Conservation (phyloP, 2,888 invertebrate genomes). For the Crocallis elinguaria region DNA sequence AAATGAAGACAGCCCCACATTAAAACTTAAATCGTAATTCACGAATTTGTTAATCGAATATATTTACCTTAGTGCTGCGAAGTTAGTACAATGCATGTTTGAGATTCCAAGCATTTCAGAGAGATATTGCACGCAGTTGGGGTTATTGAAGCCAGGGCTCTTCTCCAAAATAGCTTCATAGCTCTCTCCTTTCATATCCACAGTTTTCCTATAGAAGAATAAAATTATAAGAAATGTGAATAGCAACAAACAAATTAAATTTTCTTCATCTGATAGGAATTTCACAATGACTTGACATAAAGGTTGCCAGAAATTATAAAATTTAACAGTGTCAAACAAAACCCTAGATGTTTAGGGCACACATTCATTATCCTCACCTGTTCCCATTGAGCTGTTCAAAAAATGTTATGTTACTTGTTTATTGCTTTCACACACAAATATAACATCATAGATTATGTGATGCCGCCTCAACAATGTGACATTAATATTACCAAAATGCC, state of each 20-base stretch:
- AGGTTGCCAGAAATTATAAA: conserved; percentile 26
- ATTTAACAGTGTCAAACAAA: conserved; percentile 51
- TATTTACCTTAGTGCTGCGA: conserved; percentile 88
- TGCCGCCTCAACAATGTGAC: conserved; percentile 78
- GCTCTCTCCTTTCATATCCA: conserved; percentile 91
- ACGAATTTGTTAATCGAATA: not conserved
- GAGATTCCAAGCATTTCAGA: conserved; percentile 90
- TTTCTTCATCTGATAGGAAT: conserved; percentile 59
- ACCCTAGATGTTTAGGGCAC: conserved; percentile 56
- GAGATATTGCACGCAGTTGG: conserved; percentile 93
- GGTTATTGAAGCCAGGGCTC: conserved; percentile 95
- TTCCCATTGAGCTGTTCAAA: conserved; percentile 83
- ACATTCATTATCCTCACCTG: conserved; percentile 82
- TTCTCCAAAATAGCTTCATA: conserved; percentile 93
- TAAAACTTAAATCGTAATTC: no score
- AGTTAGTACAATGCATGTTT: conserved; percentile 88
- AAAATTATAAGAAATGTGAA: conserved; percentile 44
- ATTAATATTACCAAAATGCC: conserved; percentile 77
- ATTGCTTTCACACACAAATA: conserved; percentile 81
- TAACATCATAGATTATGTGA: conserved; percentile 79
- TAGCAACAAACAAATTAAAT: conserved; percentile 43
- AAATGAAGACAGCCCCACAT: no score
- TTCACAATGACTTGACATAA: conserved; percentile 37
- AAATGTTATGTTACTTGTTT: conserved; percentile 80
- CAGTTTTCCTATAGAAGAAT: conserved; percentile 87